phyloP scores from a whole-genome alignment of 2,113 vertebrate species.

The Ovibos moschatus region DNA sequence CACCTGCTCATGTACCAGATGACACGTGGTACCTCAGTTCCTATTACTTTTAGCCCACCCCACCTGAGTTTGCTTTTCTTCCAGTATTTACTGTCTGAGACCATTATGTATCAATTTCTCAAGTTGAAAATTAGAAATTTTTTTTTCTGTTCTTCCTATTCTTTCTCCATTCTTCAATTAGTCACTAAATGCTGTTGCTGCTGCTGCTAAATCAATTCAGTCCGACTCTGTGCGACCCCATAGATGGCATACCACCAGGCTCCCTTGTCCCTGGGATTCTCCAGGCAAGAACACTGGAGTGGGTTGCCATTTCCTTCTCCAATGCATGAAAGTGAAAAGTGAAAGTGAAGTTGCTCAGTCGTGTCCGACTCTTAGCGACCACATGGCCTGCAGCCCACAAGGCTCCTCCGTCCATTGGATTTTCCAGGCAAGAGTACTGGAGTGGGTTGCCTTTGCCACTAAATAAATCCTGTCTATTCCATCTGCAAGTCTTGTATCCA shows the following conservation, averaged over 20 bases:
- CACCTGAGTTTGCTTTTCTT: neutral
- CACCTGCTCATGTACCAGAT: neutral
- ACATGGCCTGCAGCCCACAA: too few relatives aligned
- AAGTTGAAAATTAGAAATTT: neutral
- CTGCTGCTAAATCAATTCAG: too few relatives aligned
- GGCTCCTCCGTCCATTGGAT: too few relatives aligned
- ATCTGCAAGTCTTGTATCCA: neutral
- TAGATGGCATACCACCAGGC: rapidly evolving
- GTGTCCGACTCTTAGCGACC: too few relatives aligned
- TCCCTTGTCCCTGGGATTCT: too few relatives aligned
- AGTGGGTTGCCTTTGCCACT: neutral
- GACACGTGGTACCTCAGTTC: neutral
- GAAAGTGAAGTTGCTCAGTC: too few relatives aligned
- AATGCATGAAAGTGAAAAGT: too few relatives aligned
- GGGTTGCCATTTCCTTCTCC: too few relatives aligned
- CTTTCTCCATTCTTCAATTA: neutral
- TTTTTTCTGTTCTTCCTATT: neutral
- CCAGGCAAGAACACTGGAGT: too few relatives aligned
- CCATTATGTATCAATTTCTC: neutral
- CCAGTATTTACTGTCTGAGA: neutral
- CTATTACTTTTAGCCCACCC: neutral
- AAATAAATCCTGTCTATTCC: neutral
- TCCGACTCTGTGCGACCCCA: too few relatives aligned
- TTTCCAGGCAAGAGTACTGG: too few relatives aligned
- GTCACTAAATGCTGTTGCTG: neutral